Evolutionary conservation across 2,113 vertebrate genomes (phyloP).

Genomic region (Andinoacara biseriatus): DNA sequence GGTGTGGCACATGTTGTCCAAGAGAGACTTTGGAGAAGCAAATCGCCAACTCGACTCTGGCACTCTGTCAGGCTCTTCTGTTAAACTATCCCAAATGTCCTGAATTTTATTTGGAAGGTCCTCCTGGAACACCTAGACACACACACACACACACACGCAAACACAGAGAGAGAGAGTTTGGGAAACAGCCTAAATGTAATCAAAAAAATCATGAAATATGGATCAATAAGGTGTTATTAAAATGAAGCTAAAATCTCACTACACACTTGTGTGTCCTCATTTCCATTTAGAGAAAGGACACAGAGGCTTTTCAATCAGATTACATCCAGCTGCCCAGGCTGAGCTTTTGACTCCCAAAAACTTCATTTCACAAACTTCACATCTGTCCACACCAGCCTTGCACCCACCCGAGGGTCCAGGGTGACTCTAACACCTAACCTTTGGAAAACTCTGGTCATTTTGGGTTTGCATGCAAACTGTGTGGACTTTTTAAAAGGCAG

Average conservation of each 20-base stretch:
- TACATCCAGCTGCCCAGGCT: background rate
- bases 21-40: constrained; percentile 77
- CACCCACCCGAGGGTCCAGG: background rate
- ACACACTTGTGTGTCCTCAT: too few species aligned
- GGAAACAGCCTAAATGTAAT: background rate
- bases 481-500: background rate
- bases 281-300: too few species aligned
- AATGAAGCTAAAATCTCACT: too few species aligned
- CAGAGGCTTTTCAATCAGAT: too few species aligned
- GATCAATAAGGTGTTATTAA: background rate
- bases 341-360: background rate
- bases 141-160: background rate
- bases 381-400: background rate
- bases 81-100: constrained; percentile 71
- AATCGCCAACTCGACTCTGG: constrained; percentile 63
- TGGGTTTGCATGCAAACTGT: background rate
- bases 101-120: constrained; percentile 69
- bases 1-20: constrained; percentile 80
- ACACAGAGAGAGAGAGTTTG: background rate
- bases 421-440: background rate
- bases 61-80: constrained; percentile 53
- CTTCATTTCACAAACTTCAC: background rate
- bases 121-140: constrained; percentile 62
- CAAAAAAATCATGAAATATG: too few species aligned
- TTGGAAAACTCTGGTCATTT: background rate